Evolutionary conservation across 92 coral and sea anemone genomes (phyloP).

Genomic region (Parazoanthus darwini): DNA sequence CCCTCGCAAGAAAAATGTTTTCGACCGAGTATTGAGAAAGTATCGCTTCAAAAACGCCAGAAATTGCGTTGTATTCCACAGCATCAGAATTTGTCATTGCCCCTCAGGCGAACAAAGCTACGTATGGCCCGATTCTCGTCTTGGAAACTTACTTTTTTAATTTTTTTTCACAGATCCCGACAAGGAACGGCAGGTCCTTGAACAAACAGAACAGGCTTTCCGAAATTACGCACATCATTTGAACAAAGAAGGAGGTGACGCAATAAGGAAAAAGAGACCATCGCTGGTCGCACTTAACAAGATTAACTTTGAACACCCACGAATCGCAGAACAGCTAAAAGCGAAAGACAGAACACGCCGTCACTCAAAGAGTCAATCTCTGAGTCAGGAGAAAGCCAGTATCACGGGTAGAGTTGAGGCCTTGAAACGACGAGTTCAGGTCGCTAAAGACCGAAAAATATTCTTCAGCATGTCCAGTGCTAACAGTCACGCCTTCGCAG

Average conservation of each 20-base stretch:
- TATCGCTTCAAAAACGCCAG: no score
- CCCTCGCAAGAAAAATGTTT: no score
- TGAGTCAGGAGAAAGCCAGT: slow-evolving; percentile 78
- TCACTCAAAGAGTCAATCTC: slow-evolving; percentile 47
- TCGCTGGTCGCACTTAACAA: slow-evolving; percentile 77
- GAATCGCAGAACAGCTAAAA: slow-evolving; percentile 24
- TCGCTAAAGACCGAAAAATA: slow-evolving; percentile 92
- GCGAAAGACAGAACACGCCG: slow-evolving; percentile 48
- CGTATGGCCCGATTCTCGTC: no score
- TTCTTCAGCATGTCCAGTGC: slow-evolving; percentile 74
- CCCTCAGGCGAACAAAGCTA: no score
- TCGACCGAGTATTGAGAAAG: no score
- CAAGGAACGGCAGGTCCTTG: slow-evolving; percentile 72
- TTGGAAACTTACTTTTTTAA: neutral
- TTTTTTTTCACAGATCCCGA: slow-evolving; percentile 61
- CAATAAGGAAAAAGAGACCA: slow-evolving; percentile 57
- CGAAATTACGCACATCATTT: slow-evolving; percentile 70
- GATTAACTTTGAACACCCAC: slow-evolving; percentile 72
- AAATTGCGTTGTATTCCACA: no score
- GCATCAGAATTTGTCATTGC: no score
- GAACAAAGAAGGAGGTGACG: slow-evolving; percentile 59
- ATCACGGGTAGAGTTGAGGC: slow-evolving; percentile 61
- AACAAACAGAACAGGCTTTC: slow-evolving; percentile 74
- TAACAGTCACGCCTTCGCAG: slow-evolving; percentile 73
- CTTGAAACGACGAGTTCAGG: slow-evolving; percentile 69